Conservation (phyloP, 2,113 vertebrate genomes). For the Lepisosteus oculatus region DNA sequence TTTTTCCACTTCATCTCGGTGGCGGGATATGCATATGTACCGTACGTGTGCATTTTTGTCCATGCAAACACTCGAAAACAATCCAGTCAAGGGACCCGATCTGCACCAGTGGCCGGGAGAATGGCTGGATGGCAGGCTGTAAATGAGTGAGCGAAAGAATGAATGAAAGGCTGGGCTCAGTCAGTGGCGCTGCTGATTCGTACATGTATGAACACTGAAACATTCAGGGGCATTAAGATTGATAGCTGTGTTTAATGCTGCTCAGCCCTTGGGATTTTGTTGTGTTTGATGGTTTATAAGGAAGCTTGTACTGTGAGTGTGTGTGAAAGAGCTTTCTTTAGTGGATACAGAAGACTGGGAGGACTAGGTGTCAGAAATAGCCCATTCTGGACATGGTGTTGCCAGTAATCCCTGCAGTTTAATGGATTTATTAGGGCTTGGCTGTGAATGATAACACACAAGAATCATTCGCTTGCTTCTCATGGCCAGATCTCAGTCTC, state of each 20-base stretch:
- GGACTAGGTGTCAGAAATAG: background rate
- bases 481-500: background rate
- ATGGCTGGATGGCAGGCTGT: background rate
- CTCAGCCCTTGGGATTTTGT: background rate
- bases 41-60: conserved; percentile 6
- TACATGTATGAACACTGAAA: background rate
- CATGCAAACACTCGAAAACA: conserved; percentile 50
- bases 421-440: background rate
- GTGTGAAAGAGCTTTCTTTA: background rate
- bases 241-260: conserved; percentile 16
- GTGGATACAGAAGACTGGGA: conserved; percentile 1
- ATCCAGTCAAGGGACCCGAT: conserved; percentile 32
- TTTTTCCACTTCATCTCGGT: too few relatives aligned
- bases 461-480: background rate
- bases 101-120: conserved; percentile 35
- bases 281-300: background rate
- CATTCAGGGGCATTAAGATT: conserved; percentile 13
- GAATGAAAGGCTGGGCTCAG: conserved; percentile 47
- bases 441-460: conserved; percentile 1
- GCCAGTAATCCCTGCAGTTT: background rate
- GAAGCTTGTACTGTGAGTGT: background rate
- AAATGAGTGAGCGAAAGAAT: conserved; percentile 54
- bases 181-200: conserved; percentile 30
- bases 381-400: background rate
- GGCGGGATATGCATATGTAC: background rate